Base-by-base conservation (phyloP, 2,888 invertebrate species). In the Kryphioiulus occultus region DNA sequence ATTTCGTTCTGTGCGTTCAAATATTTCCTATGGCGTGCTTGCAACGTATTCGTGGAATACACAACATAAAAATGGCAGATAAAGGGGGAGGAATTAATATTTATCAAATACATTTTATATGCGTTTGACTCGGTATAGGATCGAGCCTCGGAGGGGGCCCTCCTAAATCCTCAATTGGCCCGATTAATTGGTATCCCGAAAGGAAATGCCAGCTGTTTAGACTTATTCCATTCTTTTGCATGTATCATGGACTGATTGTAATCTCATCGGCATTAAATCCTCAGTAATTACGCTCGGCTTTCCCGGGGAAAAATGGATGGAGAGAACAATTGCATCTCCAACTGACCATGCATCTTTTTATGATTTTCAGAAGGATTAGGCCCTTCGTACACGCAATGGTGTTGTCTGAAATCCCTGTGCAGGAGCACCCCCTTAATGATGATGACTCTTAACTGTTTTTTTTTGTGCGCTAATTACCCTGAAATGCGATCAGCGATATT, bases 201-300 rank as follows among this genome's bases (percentile, higher is more conserved):
- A 89, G 93, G 96, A 42, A 94, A 91, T 89, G 93, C 93, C 2
- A 92, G 92, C 87, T 92, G 95, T 85, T 87, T 93, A 35, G 96
- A 97, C 90, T 94, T 97, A 32, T 93, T 97, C 90, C 96, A 96
- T 91, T 99, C 99, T 92, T 93, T 95, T 10, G 97, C 97, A 91
- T 97, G 96, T 91, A 98, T 97, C 92, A 97, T 90, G 99, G 98
- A 85, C 93, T 98, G 42, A 93, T 99, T 89, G 98, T 98, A 92
- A 98, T 98, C 97, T 93, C 92, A 89, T 90, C 89, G 88, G 5
- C 30, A 30, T 39, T 86, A 32, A 87, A 44, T 68, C 44, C 88
- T 88, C 83, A 89, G 87, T 30, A 78, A 78, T 78, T 78, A 78
- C 78, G 22, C 26, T 22, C 68, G 26, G 26, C 78, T 78, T 78